These are phyloP conservation scores for Zygogramma bicolorata DNA, from an alignment of 2,888 invertebrate genomes.

Conservation along the genomic window DNA sequence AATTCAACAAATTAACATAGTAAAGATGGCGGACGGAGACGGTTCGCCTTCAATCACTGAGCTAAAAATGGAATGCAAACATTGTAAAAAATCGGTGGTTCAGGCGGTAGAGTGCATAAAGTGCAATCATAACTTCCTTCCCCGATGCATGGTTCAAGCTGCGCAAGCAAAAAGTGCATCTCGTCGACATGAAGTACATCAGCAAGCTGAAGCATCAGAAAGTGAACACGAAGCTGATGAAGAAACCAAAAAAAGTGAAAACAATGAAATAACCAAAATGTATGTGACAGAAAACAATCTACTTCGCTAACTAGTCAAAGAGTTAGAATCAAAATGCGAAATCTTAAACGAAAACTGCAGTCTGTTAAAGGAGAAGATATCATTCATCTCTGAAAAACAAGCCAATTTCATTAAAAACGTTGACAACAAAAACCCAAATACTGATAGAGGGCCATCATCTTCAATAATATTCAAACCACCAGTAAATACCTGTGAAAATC, in stretches of 20 bases:
- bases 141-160: constrained; percentile 15
- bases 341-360: background rate
- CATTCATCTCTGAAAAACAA: constrained; percentile 12
- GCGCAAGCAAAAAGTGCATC: constrained; percentile 17
- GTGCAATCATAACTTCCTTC: constrained; percentile 12
- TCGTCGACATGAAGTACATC: constrained; percentile 6
- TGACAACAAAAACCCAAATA: constrained; percentile 16
- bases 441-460: constrained; percentile 15
- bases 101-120: constrained; percentile 13
- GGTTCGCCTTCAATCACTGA: constrained; percentile 6
- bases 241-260: constrained; percentile 14
- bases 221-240: constrained; percentile 15
- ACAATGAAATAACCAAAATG: constrained; percentile 9
- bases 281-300: constrained; percentile 16
- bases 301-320: background rate
- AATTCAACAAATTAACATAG: too few relatives aligned
- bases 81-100: constrained; percentile 12
- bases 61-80: constrained; percentile 8
- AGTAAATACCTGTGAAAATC: constrained; percentile 8
- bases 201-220: constrained; percentile 7
- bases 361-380: constrained; percentile 6
- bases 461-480: constrained; percentile 10
- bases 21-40: background rate
- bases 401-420: constrained; percentile 8
- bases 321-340: constrained; percentile 10